Conservation (phyloP, 2,888 invertebrate species). For the Callyntrura sp. region DNA sequence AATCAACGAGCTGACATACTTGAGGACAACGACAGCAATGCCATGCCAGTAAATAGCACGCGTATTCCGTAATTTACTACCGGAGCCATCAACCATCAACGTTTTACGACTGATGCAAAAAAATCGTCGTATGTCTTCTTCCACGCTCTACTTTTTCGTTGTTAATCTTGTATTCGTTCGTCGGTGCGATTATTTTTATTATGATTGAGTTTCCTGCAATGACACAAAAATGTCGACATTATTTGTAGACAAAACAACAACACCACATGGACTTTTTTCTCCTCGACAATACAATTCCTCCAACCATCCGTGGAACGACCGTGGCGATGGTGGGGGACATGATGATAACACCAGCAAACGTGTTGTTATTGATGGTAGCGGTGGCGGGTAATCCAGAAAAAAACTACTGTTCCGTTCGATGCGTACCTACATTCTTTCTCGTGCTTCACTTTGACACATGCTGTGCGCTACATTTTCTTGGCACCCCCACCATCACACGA, state of each 20-base stretch:
- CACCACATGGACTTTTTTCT: slow-evolving; percentile 5
- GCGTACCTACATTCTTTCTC: not conserved
- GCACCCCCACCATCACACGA: not conserved
- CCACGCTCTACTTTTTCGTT: slow-evolving; percentile 25
- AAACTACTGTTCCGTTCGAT: not conserved
- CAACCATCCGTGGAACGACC: slow-evolving; percentile 29
- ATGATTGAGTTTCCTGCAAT: slow-evolving; percentile 7
- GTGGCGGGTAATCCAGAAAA: slow-evolving; percentile 1
- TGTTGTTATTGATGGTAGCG: not conserved
- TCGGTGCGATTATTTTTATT: slow-evolving; percentile 20
- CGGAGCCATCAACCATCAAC: slow-evolving; percentile 3
- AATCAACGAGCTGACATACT: not conserved
- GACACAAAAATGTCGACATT: slow-evolving; percentile 11
- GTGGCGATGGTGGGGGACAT: not conserved
- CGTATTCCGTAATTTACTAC: slow-evolving; percentile 7
- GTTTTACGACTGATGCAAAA: slow-evolving; percentile 19
- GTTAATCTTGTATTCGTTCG: not conserved
- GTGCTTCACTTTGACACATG: not conserved
- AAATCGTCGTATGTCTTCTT: not conserved
- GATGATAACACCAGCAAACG: not conserved
- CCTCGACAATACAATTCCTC: slow-evolving; percentile 15
- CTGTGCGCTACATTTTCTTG: slow-evolving; percentile 27
- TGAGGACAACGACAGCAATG: not conserved
- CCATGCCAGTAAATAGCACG: not conserved
- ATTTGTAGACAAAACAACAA: not conserved